Evolutionary conservation across 1,140 invertebrate species (phyloP), one percentile per base, ranked within the genome.

Genomic region (Sesamia nonagrioides): DNA sequence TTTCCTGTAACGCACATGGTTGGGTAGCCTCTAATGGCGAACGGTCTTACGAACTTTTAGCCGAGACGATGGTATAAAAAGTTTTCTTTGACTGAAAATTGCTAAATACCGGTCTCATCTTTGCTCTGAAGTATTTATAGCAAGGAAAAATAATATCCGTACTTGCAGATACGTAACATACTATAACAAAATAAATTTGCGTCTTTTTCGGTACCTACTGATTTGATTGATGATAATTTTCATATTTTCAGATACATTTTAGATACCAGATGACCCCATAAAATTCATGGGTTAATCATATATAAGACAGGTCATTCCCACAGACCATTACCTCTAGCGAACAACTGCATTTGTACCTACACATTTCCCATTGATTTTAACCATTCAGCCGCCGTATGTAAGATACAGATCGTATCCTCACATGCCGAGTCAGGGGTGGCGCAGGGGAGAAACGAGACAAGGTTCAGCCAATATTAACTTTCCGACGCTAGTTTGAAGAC

Each of bases 1-100:
- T 93, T 89, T 88, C 86, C 87, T 84, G 86, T 85, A 89, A 89
- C 89, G 88, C 89, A 91, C 89, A 91, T 86, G 89, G 83, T 86
- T 85, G 88, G 88, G 74, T 89, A 80, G 84, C 85, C 89, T 84
- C 89, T 93, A 92, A 93, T 92, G 91, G 89, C 84, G 84, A 84
- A 88, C 85, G 82, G 88, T 88, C 87, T 86, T 87, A 82, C 83
- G 6, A 86, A 92, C 79, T 91, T 89, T 89, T 78, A 45, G 61
- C 58, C 79, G 78, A 79, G 74, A 79, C 61, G 81, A 40, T 81
- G 88, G 58, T 73, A 89, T 81, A 77, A 83, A 88, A 86, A 82
- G 82, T 79, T 88, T 80, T 78, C 71, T 78, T 76, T 82, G 63
- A 77, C 80, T 80, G 79, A 61, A 78, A 81, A 82, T 84, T 77